These are phyloP conservation scores for Anguilla pacifica DNA, from an alignment of 2,797 vertebrate species.

Conservation along the genomic window DNA sequence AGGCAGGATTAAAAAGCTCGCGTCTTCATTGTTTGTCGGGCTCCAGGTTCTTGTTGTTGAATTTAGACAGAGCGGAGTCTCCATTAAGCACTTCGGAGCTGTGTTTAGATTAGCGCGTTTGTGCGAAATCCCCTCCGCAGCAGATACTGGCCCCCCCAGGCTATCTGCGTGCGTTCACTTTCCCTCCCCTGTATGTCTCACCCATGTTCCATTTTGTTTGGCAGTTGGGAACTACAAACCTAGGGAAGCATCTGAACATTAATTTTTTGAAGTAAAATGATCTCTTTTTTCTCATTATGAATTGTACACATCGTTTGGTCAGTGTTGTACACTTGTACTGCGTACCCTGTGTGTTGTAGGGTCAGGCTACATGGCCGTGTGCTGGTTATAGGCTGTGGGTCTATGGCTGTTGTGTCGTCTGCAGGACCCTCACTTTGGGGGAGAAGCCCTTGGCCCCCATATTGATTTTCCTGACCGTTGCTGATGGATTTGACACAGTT, in stretches of 20 bases:
- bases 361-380: not conserved
- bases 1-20: slow-evolving; percentile 28
- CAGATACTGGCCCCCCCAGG: slow-evolving; percentile 30
- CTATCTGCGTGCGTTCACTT: slow-evolving; percentile 22
- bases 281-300: not conserved
- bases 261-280: not conserved
- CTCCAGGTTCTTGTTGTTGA: slow-evolving; percentile 26
- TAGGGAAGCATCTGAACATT: not conserved
- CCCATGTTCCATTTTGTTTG: not conserved
- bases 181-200: slow-evolving; percentile 22
- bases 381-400: slow-evolving; percentile 23
- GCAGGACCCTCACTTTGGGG: slow-evolving; percentile 37
- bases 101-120: slow-evolving; percentile 47
- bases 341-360: not conserved
- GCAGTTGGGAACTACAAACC: not conserved
- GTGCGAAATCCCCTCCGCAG: slow-evolving; percentile 42
- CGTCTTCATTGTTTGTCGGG: slow-evolving; percentile 36
- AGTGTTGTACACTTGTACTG: not conserved
- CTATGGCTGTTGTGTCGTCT: slow-evolving; percentile 41
- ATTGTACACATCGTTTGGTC: not conserved
- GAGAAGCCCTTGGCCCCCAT: slow-evolving; percentile 64
- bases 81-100: slow-evolving; percentile 44
- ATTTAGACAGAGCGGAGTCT: slow-evolving; percentile 32
- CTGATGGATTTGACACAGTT: slow-evolving; percentile 80
- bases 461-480: slow-evolving; percentile 74